phyloP scores from a whole-genome alignment of 2,113 vertebrate genomes.

The Zosterops pallidus region DNA sequence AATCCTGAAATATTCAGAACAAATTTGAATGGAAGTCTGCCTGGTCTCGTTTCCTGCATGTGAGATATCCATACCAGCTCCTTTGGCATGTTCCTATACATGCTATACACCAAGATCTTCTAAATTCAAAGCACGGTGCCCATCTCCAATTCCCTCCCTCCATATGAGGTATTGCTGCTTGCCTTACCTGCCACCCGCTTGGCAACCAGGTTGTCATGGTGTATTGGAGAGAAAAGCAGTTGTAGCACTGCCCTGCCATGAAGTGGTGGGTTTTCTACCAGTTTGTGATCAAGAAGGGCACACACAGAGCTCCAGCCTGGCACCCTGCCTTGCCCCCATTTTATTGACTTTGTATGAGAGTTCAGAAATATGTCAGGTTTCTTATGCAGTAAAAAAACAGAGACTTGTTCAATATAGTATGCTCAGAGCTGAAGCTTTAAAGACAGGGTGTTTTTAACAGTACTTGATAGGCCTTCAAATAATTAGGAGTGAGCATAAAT shows the following conservation, averaged over 20 bases:
- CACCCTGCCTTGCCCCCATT: not conserved
- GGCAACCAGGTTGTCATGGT: fast-evolving
- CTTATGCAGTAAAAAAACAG: not conserved
- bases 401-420: not conserved
- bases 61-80: fast-evolving
- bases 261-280: not conserved
- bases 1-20: not conserved
- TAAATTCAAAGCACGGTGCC: not conserved
- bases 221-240: not conserved
- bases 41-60: not conserved
- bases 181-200: not conserved
- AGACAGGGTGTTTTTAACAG: not conserved
- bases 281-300: not conserved
- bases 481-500: not conserved
- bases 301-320: not conserved
- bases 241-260: not conserved
- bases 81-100: not conserved
- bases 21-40: not conserved
- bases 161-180: not conserved
- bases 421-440: not conserved
- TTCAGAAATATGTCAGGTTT: not conserved
- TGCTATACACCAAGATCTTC: not conserved
- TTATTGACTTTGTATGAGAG: not conserved
- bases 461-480: not conserved
- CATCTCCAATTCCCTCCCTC: not conserved